These are phyloP conservation scores for Metopia argyrocephala DNA, from an alignment of 2,888 invertebrate genomes.

Conservation along the genomic window DNA sequence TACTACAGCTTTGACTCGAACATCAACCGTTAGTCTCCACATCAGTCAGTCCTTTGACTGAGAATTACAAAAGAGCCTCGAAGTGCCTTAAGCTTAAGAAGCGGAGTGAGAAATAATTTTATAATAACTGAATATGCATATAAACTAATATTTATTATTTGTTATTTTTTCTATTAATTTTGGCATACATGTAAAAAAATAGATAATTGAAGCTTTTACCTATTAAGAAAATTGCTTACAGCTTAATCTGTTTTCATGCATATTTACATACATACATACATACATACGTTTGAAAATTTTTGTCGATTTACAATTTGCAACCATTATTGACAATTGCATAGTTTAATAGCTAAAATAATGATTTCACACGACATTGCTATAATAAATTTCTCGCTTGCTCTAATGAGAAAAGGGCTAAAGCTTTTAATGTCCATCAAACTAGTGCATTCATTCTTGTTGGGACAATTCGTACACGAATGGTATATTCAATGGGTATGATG, in stretches of 20 bases:
- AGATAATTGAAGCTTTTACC: constrained; percentile 22
- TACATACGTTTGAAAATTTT: not conserved
- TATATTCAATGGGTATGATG: constrained; percentile 60
- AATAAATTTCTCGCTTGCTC: constrained; percentile 60
- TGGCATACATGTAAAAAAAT: too few species aligned
- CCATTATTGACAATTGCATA: constrained; percentile 40
- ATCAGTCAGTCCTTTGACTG: too few species aligned
- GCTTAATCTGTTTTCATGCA: not conserved
- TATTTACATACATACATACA: not conserved
- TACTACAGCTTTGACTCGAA: too few species aligned
- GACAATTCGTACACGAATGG: constrained; percentile 7
- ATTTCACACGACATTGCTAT: not conserved
- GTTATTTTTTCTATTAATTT: too few species aligned
- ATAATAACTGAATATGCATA: too few species aligned
- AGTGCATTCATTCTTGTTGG: constrained; percentile 63
- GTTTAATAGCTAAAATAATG: constrained; percentile 10
- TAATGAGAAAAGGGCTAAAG: constrained; percentile 51
- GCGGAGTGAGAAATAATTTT: too few species aligned
- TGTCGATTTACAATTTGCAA: constrained; percentile 38
- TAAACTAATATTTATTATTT: too few species aligned
- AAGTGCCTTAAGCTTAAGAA: too few species aligned
- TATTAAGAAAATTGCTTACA: not conserved
- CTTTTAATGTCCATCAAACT: constrained; percentile 52
- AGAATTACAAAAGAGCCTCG: too few species aligned
- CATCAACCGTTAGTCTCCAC: too few species aligned